Conservation (phyloP, 2,113 vertebrate genomes). For the Sphaerodactylus townsendi region DNA sequence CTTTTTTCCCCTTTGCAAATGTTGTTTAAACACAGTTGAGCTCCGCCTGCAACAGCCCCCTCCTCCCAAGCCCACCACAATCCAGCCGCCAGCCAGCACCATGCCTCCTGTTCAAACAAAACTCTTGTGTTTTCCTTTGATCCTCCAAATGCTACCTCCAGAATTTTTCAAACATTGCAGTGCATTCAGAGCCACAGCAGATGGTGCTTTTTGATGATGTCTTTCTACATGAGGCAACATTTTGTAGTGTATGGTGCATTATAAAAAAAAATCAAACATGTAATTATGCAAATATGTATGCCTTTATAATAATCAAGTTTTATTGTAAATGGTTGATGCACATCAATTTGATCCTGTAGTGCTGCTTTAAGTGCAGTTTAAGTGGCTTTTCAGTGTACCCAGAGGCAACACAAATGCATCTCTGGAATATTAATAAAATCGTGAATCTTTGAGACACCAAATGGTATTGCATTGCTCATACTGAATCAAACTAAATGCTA, state of each 20-base stretch:
- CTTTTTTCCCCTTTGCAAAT: constrained; percentile 26
- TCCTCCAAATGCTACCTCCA: constrained; percentile 69
- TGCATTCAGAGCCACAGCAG: constrained; percentile 81
- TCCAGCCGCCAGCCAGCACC: constrained; percentile 43
- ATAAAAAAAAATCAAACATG: constrained; percentile 88
- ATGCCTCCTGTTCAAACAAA: constrained; percentile 57
- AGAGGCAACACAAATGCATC: constrained; percentile 87
- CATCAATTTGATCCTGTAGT: constrained; percentile 89
- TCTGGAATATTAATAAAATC: constrained; percentile 88
- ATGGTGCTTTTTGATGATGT: constrained; percentile 83
- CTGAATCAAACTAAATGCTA: constrained; percentile 86
- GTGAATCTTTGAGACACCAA: constrained; percentile 86
- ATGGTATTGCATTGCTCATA: constrained; percentile 79
- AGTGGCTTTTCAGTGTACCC: constrained; percentile 87
- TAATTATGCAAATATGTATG: constrained; percentile 89
- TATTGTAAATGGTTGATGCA: constrained; percentile 88
- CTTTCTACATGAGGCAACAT: constrained; percentile 76
- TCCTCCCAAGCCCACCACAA: background rate
- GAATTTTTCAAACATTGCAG: constrained; percentile 73
- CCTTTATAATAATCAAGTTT: constrained; percentile 90
- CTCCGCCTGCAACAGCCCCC: background rate
- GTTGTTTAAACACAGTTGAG: constrained; percentile 47
- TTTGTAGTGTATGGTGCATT: constrained; percentile 80
- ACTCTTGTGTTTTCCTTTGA: constrained; percentile 66
- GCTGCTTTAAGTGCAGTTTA: constrained; percentile 87